phyloP scores from a whole-genome alignment of 2,888 invertebrate species.

The Labia minor region DNA sequence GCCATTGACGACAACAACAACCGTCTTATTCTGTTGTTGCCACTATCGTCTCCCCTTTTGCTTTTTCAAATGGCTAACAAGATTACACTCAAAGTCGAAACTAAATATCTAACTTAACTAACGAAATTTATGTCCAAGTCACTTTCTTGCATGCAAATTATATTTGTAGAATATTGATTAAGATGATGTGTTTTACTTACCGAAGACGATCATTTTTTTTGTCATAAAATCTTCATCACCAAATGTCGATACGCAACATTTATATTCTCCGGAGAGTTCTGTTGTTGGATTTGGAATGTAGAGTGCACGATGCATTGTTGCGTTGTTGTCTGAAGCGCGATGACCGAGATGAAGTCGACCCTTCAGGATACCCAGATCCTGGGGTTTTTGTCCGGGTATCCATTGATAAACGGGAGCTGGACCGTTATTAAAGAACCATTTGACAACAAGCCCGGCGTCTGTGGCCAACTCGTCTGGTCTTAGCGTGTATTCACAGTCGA shows the following conservation, averaged over 20 bases:
- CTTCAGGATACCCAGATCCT: conserved; percentile 47
- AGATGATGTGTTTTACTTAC: too few relatives aligned
- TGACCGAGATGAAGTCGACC: conserved; percentile 51
- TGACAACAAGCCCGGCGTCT: conserved; percentile 56
- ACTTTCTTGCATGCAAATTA: too few relatives aligned
- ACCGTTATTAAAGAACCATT: conserved; percentile 60
- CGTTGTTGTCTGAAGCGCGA: conserved; percentile 53
- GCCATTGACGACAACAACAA: too few relatives aligned
- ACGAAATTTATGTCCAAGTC: too few relatives aligned
- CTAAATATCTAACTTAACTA: too few relatives aligned
- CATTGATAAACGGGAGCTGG: conserved; percentile 66
- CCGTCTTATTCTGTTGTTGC: too few relatives aligned
- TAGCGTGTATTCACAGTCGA: conserved; percentile 61
- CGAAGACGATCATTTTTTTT: conserved; percentile 55
- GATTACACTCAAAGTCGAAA: too few relatives aligned
- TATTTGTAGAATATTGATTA: too few relatives aligned
- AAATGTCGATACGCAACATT: conserved; percentile 59
- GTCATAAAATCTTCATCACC: conserved; percentile 54
- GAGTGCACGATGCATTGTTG: conserved; percentile 58
- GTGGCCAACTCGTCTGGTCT: conserved; percentile 42
- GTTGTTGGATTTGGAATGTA: conserved; percentile 55
- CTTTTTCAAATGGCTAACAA: too few relatives aligned
- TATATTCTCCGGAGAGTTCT: conserved; percentile 60
- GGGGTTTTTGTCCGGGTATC: conserved; percentile 59
- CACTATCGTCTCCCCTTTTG: too few relatives aligned